Percentiles rank a stretch among this genome's conserved stretches.
Conservation (phyloP, 2,797 vertebrate genomes). For the Cyclura pinguis region DNA sequence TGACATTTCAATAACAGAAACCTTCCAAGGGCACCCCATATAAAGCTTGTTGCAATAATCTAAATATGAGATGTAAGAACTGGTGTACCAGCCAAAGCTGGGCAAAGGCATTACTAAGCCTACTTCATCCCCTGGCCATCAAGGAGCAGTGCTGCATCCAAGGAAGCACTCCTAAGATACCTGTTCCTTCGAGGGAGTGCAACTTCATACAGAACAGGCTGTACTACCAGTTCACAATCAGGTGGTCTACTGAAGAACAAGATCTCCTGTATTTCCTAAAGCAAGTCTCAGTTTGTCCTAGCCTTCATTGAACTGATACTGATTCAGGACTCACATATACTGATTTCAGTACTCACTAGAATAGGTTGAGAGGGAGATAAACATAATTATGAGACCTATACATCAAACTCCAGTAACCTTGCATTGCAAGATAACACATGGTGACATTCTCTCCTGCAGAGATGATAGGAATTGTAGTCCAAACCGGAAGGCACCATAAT, state of each 20-base stretch:
- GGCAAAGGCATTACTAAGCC: too few species aligned
- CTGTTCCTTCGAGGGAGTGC: not conserved
- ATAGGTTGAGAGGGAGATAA: not conserved
- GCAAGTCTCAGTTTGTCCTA: not conserved
- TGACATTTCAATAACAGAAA: too few species aligned
- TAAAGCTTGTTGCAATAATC: too few species aligned
- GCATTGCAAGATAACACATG: not conserved
- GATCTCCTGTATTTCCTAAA: not conserved
- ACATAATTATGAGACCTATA: not conserved
- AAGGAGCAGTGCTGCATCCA: too few species aligned
- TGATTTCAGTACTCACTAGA: not conserved
- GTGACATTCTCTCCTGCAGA: not conserved
- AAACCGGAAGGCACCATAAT: not conserved
- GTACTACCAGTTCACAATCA: not conserved
- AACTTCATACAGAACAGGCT: not conserved
- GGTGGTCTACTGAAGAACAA: not conserved
- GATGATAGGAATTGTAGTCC: not conserved
- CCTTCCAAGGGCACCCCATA: too few species aligned
- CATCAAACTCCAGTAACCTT: not conserved
- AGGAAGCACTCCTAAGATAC: too few species aligned
- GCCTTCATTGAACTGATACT: not conserved
- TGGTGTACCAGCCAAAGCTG: too few species aligned
- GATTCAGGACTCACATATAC: not conserved
- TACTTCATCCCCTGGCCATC: too few species aligned
- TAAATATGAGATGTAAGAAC: too few species aligned